Base-by-base conservation (phyloP, 2,888 invertebrate species). In the Pterostichus niger region DNA sequence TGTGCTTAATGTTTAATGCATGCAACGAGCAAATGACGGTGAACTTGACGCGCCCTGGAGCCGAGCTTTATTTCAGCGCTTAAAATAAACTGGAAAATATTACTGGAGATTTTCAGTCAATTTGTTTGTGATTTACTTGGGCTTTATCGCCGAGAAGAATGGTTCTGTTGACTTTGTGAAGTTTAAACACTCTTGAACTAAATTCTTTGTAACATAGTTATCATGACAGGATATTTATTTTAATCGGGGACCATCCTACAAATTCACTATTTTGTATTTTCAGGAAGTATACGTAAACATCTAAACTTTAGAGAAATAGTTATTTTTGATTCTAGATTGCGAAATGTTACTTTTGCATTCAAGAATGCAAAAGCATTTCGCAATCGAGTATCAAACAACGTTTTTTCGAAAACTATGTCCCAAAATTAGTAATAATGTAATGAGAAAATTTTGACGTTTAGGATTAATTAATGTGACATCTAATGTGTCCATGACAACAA, bases 1-100 rank as follows among this genome's bases (percentile, higher is more conserved):
- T 17, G 77, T 56, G 54, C 71, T 71, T 68, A 68, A 71, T 80
- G 64, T 80, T 80, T 80, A 80, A 80, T 80, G 80, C 80, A 80
- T 80, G 71, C 54, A 80, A 35, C 68, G 71, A 52, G 56, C 56
- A 56, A 77, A 56, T 77, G 40, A 56, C 77, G 40, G 40, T 40
- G 59, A 77, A 56, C 40, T 54, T 40, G 35, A 75, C 9, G 73
- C 24, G 75, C 52, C 33, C 6, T 6, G 68, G 7, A 35, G 31
- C 40, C 40, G 15, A 35, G 77, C 33, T 56, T 52, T 54, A 40
- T 33, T 56, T 40, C 75, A 54, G 33, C 33, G 49, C 75, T 75
- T 46, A 73, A 10, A 73, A 73, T 49, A 73, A 73, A 76, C 33
- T 52, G 52, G 56, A 15, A 77, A 77, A 77, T 59, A 56, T 77